phyloP scores from a whole-genome alignment of 2,888 invertebrate genomes.

The Lasioglossum lativentre region DNA sequence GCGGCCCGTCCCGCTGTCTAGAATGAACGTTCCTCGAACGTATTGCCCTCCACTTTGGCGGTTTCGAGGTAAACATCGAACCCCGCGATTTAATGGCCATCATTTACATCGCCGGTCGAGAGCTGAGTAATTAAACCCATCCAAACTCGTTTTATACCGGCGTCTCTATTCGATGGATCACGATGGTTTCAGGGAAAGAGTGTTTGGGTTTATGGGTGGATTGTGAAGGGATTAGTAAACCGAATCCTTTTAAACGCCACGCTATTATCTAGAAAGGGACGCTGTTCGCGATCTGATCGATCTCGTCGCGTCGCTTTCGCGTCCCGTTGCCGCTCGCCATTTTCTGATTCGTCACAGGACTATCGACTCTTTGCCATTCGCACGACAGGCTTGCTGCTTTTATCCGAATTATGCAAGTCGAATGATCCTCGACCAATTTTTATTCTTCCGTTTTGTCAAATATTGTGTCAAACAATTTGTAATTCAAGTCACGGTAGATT shows the following conservation, averaged over 20 bases:
- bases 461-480: neutral
- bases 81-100: conserved; percentile 78
- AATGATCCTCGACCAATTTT: neutral
- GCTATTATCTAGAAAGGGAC: conserved; percentile 63
- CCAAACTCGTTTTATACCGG: conserved; percentile 75
- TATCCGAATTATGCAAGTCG: neutral
- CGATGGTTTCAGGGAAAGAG: conserved; percentile 69
- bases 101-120: conserved; percentile 80
- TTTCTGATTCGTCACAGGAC: conserved; percentile 19
- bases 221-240: conserved; percentile 74
- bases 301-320: conserved; percentile 12
- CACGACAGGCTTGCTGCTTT: neutral
- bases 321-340: neutral
- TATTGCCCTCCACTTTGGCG: conserved; percentile 70
- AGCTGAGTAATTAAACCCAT: conserved; percentile 82
- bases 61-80: conserved; percentile 76
- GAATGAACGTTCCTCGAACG: conserved; percentile 59
- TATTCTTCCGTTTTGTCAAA: neutral
- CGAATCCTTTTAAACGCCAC: conserved; percentile 72
- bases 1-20: conserved; percentile 18
- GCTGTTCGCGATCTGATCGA: conserved; percentile 47
- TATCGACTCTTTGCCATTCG: neutral
- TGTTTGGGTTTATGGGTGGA: conserved; percentile 74
- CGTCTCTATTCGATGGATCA: conserved; percentile 67
- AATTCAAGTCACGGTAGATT: no score